Evolutionary conservation across 2,113 vertebrate species (phyloP).

Genomic region (Alexandromys fortis): DNA sequence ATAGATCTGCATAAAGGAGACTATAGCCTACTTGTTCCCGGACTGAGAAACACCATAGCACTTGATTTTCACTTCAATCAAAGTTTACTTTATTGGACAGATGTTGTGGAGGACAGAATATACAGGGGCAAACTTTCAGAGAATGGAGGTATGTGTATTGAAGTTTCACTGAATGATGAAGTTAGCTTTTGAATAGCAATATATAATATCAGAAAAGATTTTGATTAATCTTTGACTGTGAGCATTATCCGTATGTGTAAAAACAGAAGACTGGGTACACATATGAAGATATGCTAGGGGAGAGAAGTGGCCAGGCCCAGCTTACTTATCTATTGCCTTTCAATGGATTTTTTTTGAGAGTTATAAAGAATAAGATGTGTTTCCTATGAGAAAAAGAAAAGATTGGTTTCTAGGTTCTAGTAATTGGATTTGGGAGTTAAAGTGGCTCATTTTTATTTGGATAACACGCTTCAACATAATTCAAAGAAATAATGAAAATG

Average conservation of each 20-base stretch:
- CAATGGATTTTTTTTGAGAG: background rate
- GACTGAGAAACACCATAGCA: slow-evolving; percentile 97
- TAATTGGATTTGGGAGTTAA: background rate
- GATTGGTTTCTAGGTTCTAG: background rate
- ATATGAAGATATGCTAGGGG: background rate
- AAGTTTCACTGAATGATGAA: slow-evolving; percentile 24
- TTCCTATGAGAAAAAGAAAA: background rate
- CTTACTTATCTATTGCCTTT: background rate
- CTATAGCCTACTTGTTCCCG: slow-evolving; percentile 97
- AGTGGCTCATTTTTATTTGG: background rate
- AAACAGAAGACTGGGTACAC: background rate
- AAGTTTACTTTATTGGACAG: slow-evolving; percentile 98
- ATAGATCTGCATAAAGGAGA: slow-evolving; percentile 99
- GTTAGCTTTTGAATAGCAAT: slow-evolving; percentile 7
- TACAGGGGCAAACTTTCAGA: slow-evolving; percentile 97
- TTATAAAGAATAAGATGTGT: background rate
- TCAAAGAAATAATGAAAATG: background rate
- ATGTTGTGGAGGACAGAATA: slow-evolving; percentile 99
- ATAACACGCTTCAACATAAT: background rate
- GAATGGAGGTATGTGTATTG: slow-evolving; percentile 89
- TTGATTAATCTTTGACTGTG: background rate
- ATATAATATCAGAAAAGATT: background rate
- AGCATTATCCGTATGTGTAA: background rate
- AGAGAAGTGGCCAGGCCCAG: accelerated
- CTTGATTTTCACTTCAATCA: slow-evolving; percentile 98